Evolutionary conservation across 2,797 vertebrate species (phyloP), one percentile per base, ranked within the genome.

Genomic region (Pseudocheirus occidentalis): DNA sequence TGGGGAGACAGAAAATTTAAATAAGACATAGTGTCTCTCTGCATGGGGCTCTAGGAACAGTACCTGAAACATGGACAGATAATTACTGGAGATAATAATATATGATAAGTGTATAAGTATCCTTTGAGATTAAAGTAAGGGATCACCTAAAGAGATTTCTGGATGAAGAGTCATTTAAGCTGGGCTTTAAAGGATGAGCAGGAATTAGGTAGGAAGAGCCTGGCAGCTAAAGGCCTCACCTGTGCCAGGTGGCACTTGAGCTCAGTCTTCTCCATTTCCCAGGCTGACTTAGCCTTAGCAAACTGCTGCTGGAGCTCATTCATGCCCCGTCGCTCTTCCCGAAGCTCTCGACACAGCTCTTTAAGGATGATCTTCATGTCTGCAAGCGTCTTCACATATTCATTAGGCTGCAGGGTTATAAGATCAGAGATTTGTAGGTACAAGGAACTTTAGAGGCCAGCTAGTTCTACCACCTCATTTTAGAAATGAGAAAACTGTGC

Each of bases 291-390:
- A 98, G 99, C 99, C 96, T 99, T 99, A 96, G 99, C 99, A n/a
- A 99, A 99, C 98, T 99, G 99, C 98, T 99, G 99, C 94, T 99
- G 99, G 95, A 99, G 99, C 97, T 99, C 99, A 1, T 99, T 99
- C 73, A 99, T 99, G 52, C 99, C 98, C 9, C 99, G 99, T 58
- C 99, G 99, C 95, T 99, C 99, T 96, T 99, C 99, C 21, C 98
- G 99, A 96, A 99, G 98, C 98, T 99, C 99, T 6, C 98, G 99
- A 94, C 99, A 99, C 96, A 99, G 99, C 94, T 99, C 99, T 97
- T 99, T 99, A 97, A 99, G 98, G 0, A 99, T 99, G 96, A 99
- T 99, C 98, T 99, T 99, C 98, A 99, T 99, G 98, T 99, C 99
- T 0, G 99, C 99, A 98, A 99, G 97, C 0, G 99, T 99, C 98